These are phyloP conservation scores for Drosophila serrata DNA, from an alignment of 1,140 invertebrate genomes.

Conservation along the genomic window DNA sequence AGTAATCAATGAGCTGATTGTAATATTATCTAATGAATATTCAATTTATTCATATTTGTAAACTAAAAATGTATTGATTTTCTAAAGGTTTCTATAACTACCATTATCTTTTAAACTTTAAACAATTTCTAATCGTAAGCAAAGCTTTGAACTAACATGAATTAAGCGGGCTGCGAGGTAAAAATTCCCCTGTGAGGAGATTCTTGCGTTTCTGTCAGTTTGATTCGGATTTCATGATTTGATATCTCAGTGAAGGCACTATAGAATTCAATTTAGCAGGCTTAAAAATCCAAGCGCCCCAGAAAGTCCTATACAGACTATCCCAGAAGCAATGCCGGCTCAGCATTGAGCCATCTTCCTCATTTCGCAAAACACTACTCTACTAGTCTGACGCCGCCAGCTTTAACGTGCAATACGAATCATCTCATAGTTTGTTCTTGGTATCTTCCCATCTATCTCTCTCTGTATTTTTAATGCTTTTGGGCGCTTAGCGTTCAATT, in stretches of 20 bases:
- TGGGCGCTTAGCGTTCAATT: conserved; percentile 67
- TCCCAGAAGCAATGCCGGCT: conserved; percentile 20
- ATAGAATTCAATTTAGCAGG: not conserved
- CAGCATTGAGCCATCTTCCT: conserved; percentile 18
- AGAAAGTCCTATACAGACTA: not conserved
- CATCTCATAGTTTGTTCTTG: conserved; percentile 70
- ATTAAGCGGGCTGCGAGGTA: not conserved
- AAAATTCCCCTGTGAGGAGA: no score
- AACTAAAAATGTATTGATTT: no score
- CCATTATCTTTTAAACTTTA: not conserved
- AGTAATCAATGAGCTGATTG: not conserved
- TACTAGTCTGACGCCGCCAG: conserved; percentile 43
- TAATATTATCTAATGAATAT: not conserved
- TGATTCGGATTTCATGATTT: no score
- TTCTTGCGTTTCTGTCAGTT: not conserved
- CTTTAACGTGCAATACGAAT: conserved; percentile 74
- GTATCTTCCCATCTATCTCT: conserved; percentile 20
- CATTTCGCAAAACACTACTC: conserved; percentile 13
- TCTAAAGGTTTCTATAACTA: no score
- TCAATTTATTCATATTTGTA: not conserved
- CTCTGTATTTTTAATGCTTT: conserved; percentile 49
- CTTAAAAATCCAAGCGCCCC: conserved; percentile 3
- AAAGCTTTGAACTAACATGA: not conserved
- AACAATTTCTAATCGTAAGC: not conserved
- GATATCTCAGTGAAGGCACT: not conserved